A percentile compares a stretch with the other conserved stretches of the same genome.
Conservation (phyloP, 2,797 vertebrate species). For the Pelobates cultripes region DNA sequence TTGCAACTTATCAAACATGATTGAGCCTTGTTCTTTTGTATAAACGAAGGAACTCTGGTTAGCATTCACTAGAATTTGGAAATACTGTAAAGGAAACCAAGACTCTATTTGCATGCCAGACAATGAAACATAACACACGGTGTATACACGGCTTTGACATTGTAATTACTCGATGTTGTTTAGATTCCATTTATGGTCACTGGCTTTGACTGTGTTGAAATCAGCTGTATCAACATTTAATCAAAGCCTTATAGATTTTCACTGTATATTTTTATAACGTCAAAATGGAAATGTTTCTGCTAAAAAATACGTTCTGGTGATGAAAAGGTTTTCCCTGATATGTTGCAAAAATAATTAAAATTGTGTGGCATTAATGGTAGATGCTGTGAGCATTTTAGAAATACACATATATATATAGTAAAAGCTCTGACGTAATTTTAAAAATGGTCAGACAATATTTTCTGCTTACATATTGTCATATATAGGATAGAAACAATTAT, state of each 20-base stretch:
- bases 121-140: constrained; percentile 85
- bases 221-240: constrained; percentile 90
- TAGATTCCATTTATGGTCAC: constrained; percentile 82
- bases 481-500: too few species aligned
- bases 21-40: constrained; percentile 85
- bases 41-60: constrained; percentile 82
- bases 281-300: constrained; percentile 77
- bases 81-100: constrained; percentile 80
- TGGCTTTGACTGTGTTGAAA: constrained; percentile 79
- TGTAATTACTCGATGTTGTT: constrained; percentile 85
- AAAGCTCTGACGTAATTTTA: too few species aligned
- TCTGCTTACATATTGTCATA: too few species aligned
- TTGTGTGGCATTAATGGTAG: constrained; percentile 63
- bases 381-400: constrained; percentile 62
- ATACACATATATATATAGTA: constrained; percentile 20
- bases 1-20: constrained; percentile 87
- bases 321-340: constrained; percentile 70
- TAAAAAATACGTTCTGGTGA: constrained; percentile 74
- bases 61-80: constrained; percentile 82
- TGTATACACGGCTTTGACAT: constrained; percentile 84
- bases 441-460: too few species aligned
- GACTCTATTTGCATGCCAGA: constrained; percentile 84
- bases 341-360: constrained; percentile 74
- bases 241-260: constrained; percentile 83
- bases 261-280: constrained; percentile 84